phyloP scores from a whole-genome alignment of 1,140 invertebrate genomes.

The Calosoma granatense region DNA sequence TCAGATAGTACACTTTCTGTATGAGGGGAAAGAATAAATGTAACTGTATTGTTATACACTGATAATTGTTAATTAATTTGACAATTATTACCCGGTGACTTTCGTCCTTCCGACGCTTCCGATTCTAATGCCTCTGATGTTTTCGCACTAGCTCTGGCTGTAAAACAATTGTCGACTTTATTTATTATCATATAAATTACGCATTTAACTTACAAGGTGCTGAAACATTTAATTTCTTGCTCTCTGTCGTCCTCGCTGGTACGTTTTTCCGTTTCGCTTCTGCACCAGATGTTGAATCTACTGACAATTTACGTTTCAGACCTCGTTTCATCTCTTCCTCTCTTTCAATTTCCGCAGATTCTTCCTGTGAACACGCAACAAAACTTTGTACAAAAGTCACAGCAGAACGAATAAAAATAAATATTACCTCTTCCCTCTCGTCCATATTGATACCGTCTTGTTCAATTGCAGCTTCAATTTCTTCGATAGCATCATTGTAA shows the following conservation, averaged over 20 bases:
- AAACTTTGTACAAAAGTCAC: too few species aligned
- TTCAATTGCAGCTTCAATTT: conserved; percentile 31
- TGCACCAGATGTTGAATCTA: background rate
- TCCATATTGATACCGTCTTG: conserved; percentile 24
- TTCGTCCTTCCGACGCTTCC: background rate
- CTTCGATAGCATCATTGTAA: conserved; percentile 45
- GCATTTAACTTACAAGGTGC: background rate
- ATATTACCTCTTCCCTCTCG: conserved; percentile 1
- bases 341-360: background rate
- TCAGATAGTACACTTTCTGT: background rate
- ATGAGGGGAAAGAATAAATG: background rate
- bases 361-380: background rate
- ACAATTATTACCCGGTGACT: too few species aligned
- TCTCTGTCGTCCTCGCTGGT: background rate
- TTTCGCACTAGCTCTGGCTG: too few species aligned
- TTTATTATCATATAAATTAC: background rate
- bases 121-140: too few species aligned
- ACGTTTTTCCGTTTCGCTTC: background rate
- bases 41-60: background rate
- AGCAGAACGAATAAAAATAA: too few species aligned
- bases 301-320: background rate
- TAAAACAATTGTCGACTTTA: too few species aligned
- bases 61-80: background rate
- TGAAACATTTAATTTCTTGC: background rate
- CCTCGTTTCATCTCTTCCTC: background rate